These are phyloP conservation scores for Malacosoma neustria DNA, from an alignment of 2,888 invertebrate species.

Conservation along the genomic window DNA sequence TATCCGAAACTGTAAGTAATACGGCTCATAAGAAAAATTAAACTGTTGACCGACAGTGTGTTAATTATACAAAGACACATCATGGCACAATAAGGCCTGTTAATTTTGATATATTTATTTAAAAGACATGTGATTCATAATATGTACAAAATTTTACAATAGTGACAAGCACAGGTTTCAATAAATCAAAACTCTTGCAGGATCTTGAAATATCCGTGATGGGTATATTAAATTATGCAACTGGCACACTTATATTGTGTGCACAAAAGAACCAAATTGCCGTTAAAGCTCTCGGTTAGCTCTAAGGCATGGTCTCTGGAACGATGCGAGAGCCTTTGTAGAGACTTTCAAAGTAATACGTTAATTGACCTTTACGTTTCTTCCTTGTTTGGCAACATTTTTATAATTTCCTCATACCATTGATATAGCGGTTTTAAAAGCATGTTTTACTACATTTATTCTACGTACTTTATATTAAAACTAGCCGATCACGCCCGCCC, in stretches of 20 bases:
- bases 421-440: background rate
- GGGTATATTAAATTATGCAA: conserved; percentile 95
- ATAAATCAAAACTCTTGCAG: conserved; percentile 65
- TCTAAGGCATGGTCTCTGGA: conserved; percentile 50
- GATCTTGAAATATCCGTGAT: conserved; percentile 88
- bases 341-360: conserved; percentile 37
- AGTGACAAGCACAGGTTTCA: conserved; percentile 11
- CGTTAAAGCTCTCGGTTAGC: too few species aligned
- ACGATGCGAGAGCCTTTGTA: conserved; percentile 49
- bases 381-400: conserved; percentile 1
- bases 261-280: conserved; percentile 89
- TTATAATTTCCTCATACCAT: conserved; percentile 16
- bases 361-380: background rate
- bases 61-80: too few species aligned
- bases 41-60: too few species aligned
- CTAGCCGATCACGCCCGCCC: too few species aligned
- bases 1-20: too few species aligned
- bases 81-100: too few species aligned
- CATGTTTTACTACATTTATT: background rate
- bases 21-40: too few species aligned
- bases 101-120: too few species aligned
- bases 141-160: background rate
- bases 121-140: too few species aligned
- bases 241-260: conserved; percentile 95
- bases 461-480: background rate